Conservation (phyloP, 2,113 vertebrate genomes). For the Progne subis region DNA sequence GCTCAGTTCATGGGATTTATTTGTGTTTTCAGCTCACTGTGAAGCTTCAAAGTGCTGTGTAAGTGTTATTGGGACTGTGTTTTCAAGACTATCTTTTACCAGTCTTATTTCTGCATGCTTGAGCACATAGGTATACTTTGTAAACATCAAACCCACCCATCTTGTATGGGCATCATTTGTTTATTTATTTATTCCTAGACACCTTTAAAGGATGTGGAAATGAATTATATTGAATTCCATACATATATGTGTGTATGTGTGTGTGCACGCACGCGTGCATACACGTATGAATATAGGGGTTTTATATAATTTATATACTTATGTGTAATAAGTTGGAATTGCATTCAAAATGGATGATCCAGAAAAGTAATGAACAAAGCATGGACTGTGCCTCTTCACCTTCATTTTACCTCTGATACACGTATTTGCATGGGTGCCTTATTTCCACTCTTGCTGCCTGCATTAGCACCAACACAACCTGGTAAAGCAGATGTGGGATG, state of each 20-base stretch:
- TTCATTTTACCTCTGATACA: neutral
- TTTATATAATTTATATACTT: neutral
- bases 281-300: too few species aligned
- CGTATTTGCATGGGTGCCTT: neutral
- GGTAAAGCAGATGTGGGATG: neutral
- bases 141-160: neutral
- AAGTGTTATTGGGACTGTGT: neutral
- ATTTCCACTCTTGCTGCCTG: neutral
- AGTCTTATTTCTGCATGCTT: neutral
- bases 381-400: neutral
- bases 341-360: neutral
- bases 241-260: accelerated
- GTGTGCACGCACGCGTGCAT: accelerated
- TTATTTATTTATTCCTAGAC: neutral
- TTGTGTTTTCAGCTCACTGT: neutral
- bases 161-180: neutral
- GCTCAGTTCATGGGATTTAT: neutral
- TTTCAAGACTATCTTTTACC: neutral
- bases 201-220: neutral
- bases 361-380: neutral
- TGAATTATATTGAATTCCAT: neutral
- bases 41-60: neutral
- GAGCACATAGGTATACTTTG: neutral
- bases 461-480: neutral
- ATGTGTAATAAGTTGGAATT: neutral